Evolutionary conservation across 2,888 invertebrate genomes (phyloP).

Genomic region (Perithous albicinctus): DNA sequence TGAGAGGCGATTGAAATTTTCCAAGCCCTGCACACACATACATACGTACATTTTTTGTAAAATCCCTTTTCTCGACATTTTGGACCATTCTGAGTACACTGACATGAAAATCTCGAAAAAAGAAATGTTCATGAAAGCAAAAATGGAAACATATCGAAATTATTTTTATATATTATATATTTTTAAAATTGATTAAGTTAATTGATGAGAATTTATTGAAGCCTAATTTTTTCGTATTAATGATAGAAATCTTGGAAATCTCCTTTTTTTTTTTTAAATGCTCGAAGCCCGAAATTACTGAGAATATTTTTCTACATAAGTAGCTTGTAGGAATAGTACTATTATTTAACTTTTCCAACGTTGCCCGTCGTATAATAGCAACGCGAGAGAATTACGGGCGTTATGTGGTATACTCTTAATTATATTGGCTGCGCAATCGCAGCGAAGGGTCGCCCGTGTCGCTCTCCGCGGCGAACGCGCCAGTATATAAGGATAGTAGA

Average conservation of each 20-base stretch:
- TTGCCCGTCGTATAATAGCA: background rate
- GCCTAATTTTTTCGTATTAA: background rate
- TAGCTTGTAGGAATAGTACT: conserved; percentile 1
- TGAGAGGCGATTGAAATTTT: no score
- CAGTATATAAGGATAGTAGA: conserved; percentile 31
- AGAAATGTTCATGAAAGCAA: no score
- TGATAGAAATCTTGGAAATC: background rate
- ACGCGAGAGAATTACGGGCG: background rate
- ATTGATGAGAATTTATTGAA: background rate
- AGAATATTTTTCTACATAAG: background rate
- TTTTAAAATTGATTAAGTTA: no score
- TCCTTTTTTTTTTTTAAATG: background rate
- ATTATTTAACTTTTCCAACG: background rate
- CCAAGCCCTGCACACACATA: no score
- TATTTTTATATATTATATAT: no score
- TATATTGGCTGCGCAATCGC: conserved; percentile 34
- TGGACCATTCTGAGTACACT: no score
- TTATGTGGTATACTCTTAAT: conserved; percentile 34
- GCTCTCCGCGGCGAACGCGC: conserved; percentile 9
- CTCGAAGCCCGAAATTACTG: background rate
- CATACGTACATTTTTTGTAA: no score
- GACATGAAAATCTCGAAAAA: no score
- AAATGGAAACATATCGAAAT: no score
- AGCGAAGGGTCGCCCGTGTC: conserved; percentile 34
- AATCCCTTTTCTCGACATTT: no score